Evolutionary conservation across 2,888 invertebrate genomes (phyloP), one percentile per base, ranked within the genome.

Genomic region (Mesochorus sp.): DNA sequence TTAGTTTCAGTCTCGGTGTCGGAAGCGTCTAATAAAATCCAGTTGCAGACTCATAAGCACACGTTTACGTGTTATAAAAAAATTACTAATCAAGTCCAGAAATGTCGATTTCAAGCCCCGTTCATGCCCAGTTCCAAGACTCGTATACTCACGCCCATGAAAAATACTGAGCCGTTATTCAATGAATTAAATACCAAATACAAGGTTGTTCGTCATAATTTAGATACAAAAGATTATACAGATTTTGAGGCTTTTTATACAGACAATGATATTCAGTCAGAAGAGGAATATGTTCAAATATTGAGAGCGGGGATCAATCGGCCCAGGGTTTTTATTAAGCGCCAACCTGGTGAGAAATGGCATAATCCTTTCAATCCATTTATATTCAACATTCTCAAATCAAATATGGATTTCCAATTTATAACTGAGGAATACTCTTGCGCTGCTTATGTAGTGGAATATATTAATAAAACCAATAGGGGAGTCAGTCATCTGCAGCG

Each of bases 41-140:
- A 59, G 12, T 31, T 73, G 1, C 73, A 74, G 26, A 67, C 10
- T 0, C 73, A 78, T 14, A 61, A 73, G 5, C 77, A 76, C 39
- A 76, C 66, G 0, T 59, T 51, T 14, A 59, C 85, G 0, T 88
- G 88, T 66, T 81, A 82, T 26, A 85, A 86, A 79, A 82, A 80
- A 68, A 81, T 68, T 0, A 57, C 26, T 10, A 19, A 34, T 8
- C 2, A 17, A 82, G 24, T 39, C 28, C 80, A 81, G 66, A 80
- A 83, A 77, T 87, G 86, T 75, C 26, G 86, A 68, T 88, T 88
- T 79, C 84, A 82, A 24, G 85, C 85, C 10, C 88, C 88, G 10
- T 88, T 86, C 55, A 79, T 83, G 85, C 88, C 85, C 5, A 80
- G 68, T 47, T 51, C 76, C 3, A 5, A 3, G 0, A 88, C 86